phyloP scores from a whole-genome alignment of 2,797 vertebrate genomes.

The Potorous gilbertii region DNA sequence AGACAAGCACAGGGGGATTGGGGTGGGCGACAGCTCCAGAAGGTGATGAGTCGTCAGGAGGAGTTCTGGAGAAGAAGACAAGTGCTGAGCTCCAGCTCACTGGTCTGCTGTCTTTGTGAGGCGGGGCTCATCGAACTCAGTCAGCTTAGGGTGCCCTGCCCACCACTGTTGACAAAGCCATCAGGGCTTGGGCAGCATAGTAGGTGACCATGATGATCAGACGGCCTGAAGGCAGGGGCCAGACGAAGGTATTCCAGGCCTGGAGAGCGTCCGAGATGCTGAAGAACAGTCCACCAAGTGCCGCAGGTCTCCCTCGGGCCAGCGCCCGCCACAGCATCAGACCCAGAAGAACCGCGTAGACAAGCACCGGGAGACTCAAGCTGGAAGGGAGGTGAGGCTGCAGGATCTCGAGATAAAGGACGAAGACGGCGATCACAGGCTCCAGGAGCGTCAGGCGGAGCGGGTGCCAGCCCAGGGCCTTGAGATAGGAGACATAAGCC shows the following conservation, averaged over 20 bases:
- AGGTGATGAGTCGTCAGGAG: not conserved
- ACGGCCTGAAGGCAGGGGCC: slow-evolving; percentile 57
- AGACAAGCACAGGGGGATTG: no score
- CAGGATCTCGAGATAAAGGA: not conserved
- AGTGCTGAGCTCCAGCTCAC: no score
- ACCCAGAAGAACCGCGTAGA: slow-evolving; percentile 84
- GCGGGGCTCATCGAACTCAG: not conserved
- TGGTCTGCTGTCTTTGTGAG: not conserved
- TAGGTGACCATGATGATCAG: slow-evolving; percentile 89
- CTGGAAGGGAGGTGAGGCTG: slow-evolving; percentile 67
- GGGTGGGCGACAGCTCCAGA: not conserved
- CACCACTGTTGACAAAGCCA: slow-evolving; percentile 79
- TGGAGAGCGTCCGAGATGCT: slow-evolving; percentile 87
- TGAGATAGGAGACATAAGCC: slow-evolving; percentile 83
- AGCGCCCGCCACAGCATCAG: slow-evolving; percentile 84
- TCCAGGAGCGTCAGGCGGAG: slow-evolving; percentile 39
- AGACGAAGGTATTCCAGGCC: slow-evolving; percentile 85
- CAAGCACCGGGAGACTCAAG: slow-evolving; percentile 81
- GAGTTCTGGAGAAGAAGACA: not conserved
- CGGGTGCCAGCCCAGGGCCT: slow-evolving; percentile 67
- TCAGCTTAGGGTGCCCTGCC: slow-evolving; percentile 30
- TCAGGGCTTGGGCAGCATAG: slow-evolving; percentile 90
- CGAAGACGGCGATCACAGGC: rapidly evolving
- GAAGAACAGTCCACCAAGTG: slow-evolving; percentile 86
- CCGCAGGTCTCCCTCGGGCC: slow-evolving; percentile 42